Evolutionary conservation across 1,140 invertebrate genomes (phyloP).

Genomic region (Pemphigus obesinymphae): DNA sequence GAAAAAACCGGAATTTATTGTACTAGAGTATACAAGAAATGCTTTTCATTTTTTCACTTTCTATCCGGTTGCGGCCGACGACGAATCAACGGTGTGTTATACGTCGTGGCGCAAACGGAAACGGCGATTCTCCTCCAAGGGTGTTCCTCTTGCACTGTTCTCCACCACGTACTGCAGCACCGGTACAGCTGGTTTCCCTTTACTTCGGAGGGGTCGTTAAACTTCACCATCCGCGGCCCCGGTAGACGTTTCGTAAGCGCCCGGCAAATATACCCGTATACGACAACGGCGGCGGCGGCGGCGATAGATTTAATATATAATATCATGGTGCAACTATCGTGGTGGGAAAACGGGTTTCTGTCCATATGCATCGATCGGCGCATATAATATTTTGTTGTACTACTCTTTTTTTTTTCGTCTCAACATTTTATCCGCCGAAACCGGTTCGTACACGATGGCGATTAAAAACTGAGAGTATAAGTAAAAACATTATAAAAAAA

Average conservation of each 20-base stretch:
- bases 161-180: too few species aligned
- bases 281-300: neutral
- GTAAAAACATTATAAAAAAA: too few species aligned
- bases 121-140: neutral
- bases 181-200: neutral
- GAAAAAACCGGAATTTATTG: neutral
- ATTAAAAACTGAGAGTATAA: slow-evolving; percentile 5
- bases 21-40: neutral
- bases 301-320: neutral
- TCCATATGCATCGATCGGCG: neutral
- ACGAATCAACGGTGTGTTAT: neutral
- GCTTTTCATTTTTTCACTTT: slow-evolving; percentile 1
- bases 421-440: slow-evolving; percentile 16
- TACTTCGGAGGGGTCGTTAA: neutral
- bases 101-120: neutral
- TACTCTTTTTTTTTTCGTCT: slow-evolving; percentile 16
- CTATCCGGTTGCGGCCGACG: slow-evolving; percentile 1
- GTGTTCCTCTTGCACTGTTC: too few species aligned
- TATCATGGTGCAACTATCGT: neutral
- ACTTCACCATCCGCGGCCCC: neutral
- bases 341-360: neutral
- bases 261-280: neutral
- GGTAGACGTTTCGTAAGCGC: neutral
- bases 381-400: neutral
- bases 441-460: neutral